These are phyloP conservation scores for Amyelois transitella DNA, from an alignment of 1,140 invertebrate genomes.

Conservation along the genomic window DNA sequence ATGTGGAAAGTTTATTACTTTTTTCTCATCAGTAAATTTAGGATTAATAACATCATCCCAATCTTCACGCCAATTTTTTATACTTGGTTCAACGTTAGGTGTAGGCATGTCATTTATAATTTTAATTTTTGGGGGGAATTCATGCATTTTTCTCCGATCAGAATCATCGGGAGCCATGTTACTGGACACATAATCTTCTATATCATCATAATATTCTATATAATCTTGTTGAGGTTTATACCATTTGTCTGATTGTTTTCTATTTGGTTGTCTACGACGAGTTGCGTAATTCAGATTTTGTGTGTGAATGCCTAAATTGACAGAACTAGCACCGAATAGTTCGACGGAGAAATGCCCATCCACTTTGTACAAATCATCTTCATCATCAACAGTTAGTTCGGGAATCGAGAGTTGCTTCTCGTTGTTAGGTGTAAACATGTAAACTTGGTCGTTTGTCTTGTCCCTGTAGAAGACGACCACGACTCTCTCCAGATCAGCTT, in stretches of 20 bases:
- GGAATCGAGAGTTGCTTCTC: constrained; percentile 27
- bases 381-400: constrained; percentile 15
- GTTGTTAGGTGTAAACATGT: constrained; percentile 23
- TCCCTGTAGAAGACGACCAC: constrained; percentile 29
- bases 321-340: background rate
- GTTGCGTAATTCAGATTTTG: background rate
- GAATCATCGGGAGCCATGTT: too few species aligned
- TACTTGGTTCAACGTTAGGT: too few species aligned
- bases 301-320: background rate
- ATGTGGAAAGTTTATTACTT: too few species aligned
- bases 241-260: background rate
- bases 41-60: too few species aligned
- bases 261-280: background rate
- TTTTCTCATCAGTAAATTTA: too few species aligned
- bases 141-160: too few species aligned
- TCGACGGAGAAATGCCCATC: background rate
- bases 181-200: too few species aligned
- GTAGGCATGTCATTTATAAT: too few species aligned
- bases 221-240: too few species aligned
- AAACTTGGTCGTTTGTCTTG: constrained; percentile 9
- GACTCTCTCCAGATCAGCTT: constrained; percentile 17
- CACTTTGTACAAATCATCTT: background rate
- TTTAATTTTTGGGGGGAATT: too few species aligned
- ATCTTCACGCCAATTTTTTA: too few species aligned
- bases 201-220: too few species aligned